These are phyloP conservation scores for Chauna torquata DNA, from an alignment of 2,113 vertebrate species.

Conservation along the genomic window DNA sequence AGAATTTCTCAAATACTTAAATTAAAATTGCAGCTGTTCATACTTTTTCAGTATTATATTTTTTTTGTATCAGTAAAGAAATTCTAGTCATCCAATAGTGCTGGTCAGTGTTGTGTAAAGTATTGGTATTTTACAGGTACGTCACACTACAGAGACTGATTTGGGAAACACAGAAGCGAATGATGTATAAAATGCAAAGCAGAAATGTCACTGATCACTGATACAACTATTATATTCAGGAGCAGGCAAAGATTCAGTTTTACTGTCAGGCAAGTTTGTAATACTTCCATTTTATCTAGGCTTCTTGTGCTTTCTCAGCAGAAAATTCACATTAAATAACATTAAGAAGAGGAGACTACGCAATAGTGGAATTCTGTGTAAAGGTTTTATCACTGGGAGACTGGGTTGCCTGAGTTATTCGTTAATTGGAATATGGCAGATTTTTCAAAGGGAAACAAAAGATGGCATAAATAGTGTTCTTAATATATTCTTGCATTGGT, in stretches of 20 bases:
- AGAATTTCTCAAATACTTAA: conserved; percentile 20
- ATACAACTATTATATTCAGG: conserved; percentile 1
- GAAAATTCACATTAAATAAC: conserved; percentile 47
- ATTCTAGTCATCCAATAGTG: background rate
- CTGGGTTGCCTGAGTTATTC: background rate
- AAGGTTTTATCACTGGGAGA: background rate
- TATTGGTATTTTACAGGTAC: conserved; percentile 2
- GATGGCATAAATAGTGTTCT: background rate
- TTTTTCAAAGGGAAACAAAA: background rate
- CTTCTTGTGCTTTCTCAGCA: conserved; percentile 26
- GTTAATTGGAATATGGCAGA: background rate
- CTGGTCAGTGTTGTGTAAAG: background rate
- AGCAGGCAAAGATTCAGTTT: conserved; percentile 23
- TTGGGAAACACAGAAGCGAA: conserved; percentile 1
- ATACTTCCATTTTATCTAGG: conserved; percentile 5
- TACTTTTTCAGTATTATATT: background rate
- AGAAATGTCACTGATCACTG: conserved; percentile 57
- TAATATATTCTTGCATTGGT: background rate
- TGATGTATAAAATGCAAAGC: conserved; percentile 38
- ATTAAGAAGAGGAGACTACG: background rate
- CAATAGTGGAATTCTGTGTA: background rate
- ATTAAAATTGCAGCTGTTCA: background rate
- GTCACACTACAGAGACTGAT: conserved; percentile 1
- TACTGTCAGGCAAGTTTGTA: background rate
- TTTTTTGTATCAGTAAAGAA: background rate